Evolutionary conservation across 2,113 vertebrate genomes (phyloP).

Genomic region (Setophaga coronata): DNA sequence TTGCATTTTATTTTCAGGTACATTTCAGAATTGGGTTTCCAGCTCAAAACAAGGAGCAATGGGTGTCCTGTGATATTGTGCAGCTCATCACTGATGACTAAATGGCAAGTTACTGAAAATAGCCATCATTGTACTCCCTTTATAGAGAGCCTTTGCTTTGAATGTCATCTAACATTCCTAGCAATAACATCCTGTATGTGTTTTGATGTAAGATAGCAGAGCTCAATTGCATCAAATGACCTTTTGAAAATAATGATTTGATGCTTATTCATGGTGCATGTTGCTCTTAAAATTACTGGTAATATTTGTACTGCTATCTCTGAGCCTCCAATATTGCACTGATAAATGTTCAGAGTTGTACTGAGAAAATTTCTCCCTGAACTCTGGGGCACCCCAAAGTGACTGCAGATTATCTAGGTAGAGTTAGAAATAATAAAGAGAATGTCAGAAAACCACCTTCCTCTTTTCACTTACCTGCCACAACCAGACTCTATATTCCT

Average conservation of each 20-base stretch:
- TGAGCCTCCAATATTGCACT: not conserved
- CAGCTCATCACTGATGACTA: not conserved
- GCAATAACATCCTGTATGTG: not conserved
- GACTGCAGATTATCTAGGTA: not conserved
- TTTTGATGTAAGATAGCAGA: constrained; percentile 31
- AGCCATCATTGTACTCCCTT: not conserved
- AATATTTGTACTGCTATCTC: not conserved
- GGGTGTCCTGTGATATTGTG: not conserved
- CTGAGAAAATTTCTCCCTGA: not conserved
- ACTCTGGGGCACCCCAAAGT: not conserved
- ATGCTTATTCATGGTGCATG: not conserved
- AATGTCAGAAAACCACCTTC: not conserved
- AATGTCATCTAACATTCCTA: constrained; percentile 17
- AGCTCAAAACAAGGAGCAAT: not conserved
- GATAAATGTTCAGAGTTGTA: not conserved
- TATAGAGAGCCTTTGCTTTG: not conserved
- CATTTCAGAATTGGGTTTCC: not conserved
- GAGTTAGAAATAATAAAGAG: not conserved
- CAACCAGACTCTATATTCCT: not conserved
- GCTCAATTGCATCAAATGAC: constrained; percentile 17
- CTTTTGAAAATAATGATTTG: constrained; percentile 54
- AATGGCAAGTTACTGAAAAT: constrained; percentile 46
- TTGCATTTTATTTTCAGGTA: not conserved
- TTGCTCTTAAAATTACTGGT: not conserved
- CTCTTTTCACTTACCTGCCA: not conserved